A percentile compares a stretch with the other conserved stretches of the same genome.
These are phyloP conservation scores for Anguilla japonica DNA, from an alignment of 2,113 vertebrate genomes.

Conservation along the genomic window DNA sequence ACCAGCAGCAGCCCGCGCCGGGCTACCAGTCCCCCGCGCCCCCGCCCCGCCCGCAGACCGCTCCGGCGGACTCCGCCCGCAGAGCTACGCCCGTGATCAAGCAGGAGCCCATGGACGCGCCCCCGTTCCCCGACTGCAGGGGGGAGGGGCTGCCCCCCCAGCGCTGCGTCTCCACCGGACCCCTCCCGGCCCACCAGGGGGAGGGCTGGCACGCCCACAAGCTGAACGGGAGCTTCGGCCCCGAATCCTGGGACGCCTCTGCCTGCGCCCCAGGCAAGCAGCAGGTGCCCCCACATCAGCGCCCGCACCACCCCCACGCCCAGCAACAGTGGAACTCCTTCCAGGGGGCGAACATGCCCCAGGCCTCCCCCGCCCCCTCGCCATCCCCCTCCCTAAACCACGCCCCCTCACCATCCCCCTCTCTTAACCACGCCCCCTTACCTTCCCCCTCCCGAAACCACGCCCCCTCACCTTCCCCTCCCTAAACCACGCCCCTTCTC, in stretches of 20 bases:
- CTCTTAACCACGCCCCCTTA: too few relatives aligned
- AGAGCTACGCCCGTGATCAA: constrained; percentile 79
- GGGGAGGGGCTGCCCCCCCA: constrained; percentile 34
- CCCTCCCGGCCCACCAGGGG: constrained; percentile 52
- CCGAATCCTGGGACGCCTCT: constrained; percentile 60
- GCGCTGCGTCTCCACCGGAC: constrained; percentile 50
- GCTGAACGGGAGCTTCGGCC: constrained; percentile 62
- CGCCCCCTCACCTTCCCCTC: too few relatives aligned
- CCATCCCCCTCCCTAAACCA: not conserved
- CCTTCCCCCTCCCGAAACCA: too few relatives aligned
- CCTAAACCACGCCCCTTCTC: constrained; percentile 12
- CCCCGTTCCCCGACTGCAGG: constrained; percentile 63
- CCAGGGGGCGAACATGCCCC: not conserved
- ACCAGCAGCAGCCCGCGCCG: constrained; percentile 53
- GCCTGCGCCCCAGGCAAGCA: constrained; percentile 68
- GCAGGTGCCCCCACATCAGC: constrained; percentile 56
- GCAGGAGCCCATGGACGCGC: constrained; percentile 84
- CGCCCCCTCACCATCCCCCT: constrained; percentile 4
- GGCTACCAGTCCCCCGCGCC: constrained; percentile 55
- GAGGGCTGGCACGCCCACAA: constrained; percentile 76
- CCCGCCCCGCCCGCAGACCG: constrained; percentile 62
- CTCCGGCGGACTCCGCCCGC: constrained; percentile 69
- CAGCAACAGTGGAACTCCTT: constrained; percentile 61
- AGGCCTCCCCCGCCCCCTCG: not conserved
- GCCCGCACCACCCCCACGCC: constrained; percentile 47